Conservation (phyloP, 92 coral and sea anemone species). For the Epizoanthus fatuus region DNA sequence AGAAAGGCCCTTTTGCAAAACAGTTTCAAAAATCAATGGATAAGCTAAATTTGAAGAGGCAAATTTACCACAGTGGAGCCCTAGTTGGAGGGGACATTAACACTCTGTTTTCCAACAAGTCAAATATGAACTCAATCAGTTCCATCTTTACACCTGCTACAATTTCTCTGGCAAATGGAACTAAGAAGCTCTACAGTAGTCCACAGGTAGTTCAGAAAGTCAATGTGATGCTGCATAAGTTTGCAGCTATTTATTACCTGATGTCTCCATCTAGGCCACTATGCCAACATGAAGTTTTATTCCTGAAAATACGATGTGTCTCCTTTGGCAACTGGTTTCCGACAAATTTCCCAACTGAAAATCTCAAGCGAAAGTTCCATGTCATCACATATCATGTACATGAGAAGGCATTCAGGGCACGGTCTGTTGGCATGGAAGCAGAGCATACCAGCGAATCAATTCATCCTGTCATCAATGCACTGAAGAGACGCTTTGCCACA, state of each 20-base stretch:
- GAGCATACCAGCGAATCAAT: conserved; percentile 30
- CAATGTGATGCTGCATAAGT: neutral
- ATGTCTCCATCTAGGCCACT: conserved; percentile 9
- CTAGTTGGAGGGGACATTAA: neutral
- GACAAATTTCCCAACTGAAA: neutral
- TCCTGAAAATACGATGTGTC: neutral
- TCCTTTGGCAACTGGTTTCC: neutral
- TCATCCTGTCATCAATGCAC: conserved; percentile 6
- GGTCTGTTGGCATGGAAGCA: neutral
- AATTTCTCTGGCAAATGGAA: neutral
- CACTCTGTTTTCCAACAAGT: neutral
- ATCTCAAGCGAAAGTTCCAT: neutral
- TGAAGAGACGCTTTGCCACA: conserved; percentile 11
- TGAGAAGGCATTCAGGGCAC: neutral
- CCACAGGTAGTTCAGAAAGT: neutral
- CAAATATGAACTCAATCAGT: neutral
- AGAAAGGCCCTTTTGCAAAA: neutral
- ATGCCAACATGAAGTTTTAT: neutral
- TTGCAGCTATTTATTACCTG: neutral
- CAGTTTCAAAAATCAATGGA: neutral
- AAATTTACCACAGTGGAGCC: neutral
- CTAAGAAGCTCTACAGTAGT: neutral
- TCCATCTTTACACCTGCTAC: neutral
- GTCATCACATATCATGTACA: neutral
- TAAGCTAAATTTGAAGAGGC: neutral